Conservation (phyloP, 2,888 invertebrate species). For the Pseudolycoriella hygida region DNA sequence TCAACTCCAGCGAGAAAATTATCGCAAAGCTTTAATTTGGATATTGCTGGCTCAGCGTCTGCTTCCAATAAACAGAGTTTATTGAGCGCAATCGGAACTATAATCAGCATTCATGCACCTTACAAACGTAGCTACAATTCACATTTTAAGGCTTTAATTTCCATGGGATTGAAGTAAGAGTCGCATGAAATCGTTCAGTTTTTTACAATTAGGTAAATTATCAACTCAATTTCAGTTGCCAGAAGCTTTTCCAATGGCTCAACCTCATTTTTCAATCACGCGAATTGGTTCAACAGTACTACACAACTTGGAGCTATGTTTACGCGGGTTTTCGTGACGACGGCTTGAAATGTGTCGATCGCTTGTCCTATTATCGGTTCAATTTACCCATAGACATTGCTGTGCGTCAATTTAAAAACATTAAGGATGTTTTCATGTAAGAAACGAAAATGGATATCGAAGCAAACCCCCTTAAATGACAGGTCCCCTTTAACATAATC, state of each 20-base stretch:
- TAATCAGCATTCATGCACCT: conserved; percentile 76
- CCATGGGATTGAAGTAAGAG: conserved; percentile 89
- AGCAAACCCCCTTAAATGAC: too few species aligned
- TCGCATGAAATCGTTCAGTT: conserved; percentile 11
- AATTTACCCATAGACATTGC: conserved; percentile 93
- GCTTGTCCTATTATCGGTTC: conserved; percentile 68
- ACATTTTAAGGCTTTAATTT: conserved; percentile 96
- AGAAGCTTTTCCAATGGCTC: conserved; percentile 86
- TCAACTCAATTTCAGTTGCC: conserved; percentile 47
- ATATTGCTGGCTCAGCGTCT: conserved; percentile 50
- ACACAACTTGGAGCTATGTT: conserved; percentile 87
- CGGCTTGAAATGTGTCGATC: conserved; percentile 76
- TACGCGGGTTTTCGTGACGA: conserved; percentile 97
- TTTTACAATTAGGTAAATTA: too few species aligned
- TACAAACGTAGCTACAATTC: conserved; percentile 91
- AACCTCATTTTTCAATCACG: conserved; percentile 80
- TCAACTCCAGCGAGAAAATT: conserved; percentile 90
- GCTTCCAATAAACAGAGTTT: conserved; percentile 41
- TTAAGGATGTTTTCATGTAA: conserved; percentile 85
- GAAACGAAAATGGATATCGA: too few species aligned
- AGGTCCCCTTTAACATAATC: too few species aligned
- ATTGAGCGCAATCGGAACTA: conserved; percentile 79
- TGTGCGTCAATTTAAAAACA: conserved; percentile 90
- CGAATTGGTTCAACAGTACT: conserved; percentile 59
- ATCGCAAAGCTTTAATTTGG: conserved; percentile 90